Conservation (phyloP, 1,140 invertebrate species). For the Sitobion miscanthi region DNA sequence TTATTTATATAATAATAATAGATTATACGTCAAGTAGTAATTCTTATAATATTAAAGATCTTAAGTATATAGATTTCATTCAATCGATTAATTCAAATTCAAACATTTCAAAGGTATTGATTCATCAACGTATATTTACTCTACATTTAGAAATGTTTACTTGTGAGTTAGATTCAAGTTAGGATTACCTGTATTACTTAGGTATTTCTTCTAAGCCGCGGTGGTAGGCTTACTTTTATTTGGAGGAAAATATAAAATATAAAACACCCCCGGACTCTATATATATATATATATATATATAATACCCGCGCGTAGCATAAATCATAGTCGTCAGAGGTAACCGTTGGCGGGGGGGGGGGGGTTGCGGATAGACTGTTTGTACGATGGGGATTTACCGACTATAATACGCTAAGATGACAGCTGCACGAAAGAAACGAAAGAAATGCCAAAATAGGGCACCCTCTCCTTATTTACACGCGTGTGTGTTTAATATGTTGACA, state of each 20-base stretch:
- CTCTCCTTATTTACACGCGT: constrained; percentile 4
- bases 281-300: neutral
- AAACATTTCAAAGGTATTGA: neutral
- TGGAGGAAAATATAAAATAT: neutral
- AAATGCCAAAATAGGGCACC: constrained; percentile 15
- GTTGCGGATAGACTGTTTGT: neutral
- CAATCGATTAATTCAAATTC: neutral
- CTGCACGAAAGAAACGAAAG: neutral
- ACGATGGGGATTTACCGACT: neutral
- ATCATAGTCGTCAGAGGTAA: neutral
- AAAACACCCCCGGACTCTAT: neutral
- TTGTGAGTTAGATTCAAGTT: neutral
- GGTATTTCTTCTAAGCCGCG: neutral
- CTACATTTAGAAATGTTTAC: neutral
- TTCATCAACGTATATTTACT: neutral
- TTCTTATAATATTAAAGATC: neutral
- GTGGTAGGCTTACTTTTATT: neutral
- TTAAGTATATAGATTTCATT: neutral
- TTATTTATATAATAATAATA: neutral
- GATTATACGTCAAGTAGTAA: neutral
- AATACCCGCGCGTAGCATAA: neutral
- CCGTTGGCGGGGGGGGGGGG: neutral
- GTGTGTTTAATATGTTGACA: constrained; percentile 32
- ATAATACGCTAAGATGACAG: constrained; percentile 11
- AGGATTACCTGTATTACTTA: too few relatives aligned